phyloP scores from a whole-genome alignment of 2,888 invertebrate genomes.

The Spodoptera exigua region DNA sequence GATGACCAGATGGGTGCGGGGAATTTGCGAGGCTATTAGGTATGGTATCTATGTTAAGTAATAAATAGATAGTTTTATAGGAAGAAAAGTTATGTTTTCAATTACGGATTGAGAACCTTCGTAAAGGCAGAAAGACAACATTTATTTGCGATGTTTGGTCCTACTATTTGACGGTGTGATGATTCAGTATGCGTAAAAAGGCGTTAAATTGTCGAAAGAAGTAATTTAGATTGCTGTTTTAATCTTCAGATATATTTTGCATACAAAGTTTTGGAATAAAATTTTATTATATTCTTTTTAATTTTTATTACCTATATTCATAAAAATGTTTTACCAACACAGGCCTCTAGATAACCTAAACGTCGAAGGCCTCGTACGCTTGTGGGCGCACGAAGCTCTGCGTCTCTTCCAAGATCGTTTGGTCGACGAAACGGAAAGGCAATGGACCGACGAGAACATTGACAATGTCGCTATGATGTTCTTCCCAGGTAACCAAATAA shows the following conservation, averaged over 20 bases:
- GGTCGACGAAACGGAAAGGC: conserved; percentile 97
- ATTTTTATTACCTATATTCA: neutral
- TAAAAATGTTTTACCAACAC: conserved; percentile 4
- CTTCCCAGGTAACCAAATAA: conserved; percentile 93
- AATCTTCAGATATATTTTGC: no score
- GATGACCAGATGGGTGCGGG: conserved; percentile 99
- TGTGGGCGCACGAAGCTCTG: conserved; percentile 99
- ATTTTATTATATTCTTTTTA: neutral
- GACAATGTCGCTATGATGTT: conserved; percentile 97
- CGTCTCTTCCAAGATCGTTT: conserved; percentile 98
- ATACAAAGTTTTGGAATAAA: no score
- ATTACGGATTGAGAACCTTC: no score
- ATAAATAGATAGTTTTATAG: neutral
- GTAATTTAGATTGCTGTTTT: no score
- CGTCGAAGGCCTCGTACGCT: conserved; percentile 98
- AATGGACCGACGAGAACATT: conserved; percentile 99
- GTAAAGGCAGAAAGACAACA: no score
- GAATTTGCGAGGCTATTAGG: conserved; percentile 99
- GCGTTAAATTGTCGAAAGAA: no score
- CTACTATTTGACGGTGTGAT: no score
- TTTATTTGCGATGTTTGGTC: no score
- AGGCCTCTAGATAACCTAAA: conserved; percentile 97
- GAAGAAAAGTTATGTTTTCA: no score
- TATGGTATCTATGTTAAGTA: conserved; percentile 55
- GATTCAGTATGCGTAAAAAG: no score